Base-by-base conservation (phyloP, 2,113 vertebrate genomes). In the Pelodiscus sinensis region DNA sequence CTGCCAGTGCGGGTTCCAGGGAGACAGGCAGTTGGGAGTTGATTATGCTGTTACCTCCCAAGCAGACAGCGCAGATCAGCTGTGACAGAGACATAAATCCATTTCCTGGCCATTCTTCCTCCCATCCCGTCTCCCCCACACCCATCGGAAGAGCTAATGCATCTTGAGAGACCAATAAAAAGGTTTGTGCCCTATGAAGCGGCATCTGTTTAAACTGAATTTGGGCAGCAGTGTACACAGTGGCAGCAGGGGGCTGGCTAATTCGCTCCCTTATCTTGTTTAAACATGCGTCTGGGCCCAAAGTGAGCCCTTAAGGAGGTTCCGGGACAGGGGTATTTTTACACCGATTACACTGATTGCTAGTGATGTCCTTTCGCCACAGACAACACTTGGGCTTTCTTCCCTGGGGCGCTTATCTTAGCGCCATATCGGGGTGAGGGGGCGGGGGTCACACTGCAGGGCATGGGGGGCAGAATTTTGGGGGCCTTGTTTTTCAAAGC, bases 201-300 rank as follows among this genome's bases (percentile, higher is more conserved):
- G 35, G 75, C 58, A 38, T 81, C 79, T 88, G 62, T 75, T 44
- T 75, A 38, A 88, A 84, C 81, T 62, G 77, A 84, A 88, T 81
- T 84, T 57, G 71, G 51, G 24, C 21, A 81, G 38, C 75, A 79
- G 44, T 92, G 86, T 92, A 92, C 85, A 88, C 81, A 92, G 81
- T n/a, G 75, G 79, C 85, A 73, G 51, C 77, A 22, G 38, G 55
- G 71, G 84, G 56, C 83, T 84, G 58, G 87, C 80, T 92, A 81
- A 88, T 84, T 88, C 86, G 85, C 86, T 29, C 57, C 38, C 86
- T 92, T 92, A 92, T 92, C 90, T 92, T 92, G 90, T 92, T 84
- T 75, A 88, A 92, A 92, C 90, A 92, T 62, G 77, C 62, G 35
- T n/a, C 75, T 75, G 82, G 86, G 55, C 81, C 90, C 77, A 73